Percentiles rank a stretch among this genome's conserved stretches.
phyloP scores from a whole-genome alignment of 1,140 invertebrate genomes.

The Tyrophagus putrescentiae region DNA sequence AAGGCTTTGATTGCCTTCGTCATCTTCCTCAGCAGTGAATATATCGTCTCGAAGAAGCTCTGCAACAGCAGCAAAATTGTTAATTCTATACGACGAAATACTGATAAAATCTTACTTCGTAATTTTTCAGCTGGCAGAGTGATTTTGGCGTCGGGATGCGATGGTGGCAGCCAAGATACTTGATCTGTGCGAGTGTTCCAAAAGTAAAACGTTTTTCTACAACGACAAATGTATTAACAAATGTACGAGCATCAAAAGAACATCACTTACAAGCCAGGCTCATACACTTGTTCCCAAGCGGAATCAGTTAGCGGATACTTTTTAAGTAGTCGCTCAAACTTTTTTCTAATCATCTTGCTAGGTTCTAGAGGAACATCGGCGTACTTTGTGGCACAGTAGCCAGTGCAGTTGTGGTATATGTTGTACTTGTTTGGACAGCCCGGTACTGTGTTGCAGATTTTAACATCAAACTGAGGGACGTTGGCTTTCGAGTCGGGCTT shows the following conservation, averaged over 20 bases:
- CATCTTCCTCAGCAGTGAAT: constrained; percentile 6
- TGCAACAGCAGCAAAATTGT: too few species aligned
- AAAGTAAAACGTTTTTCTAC: constrained; percentile 72
- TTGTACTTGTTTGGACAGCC: constrained; percentile 94
- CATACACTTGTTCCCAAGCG: constrained; percentile 78
- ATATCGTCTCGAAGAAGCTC: background rate
- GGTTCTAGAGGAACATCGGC: constrained; percentile 55
- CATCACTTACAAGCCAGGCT: constrained; percentile 55
- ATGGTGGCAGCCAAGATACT: constrained; percentile 84
- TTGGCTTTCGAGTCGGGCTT: constrained; percentile 13
- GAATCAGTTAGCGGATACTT: constrained; percentile 79
- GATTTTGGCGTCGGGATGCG: constrained; percentile 67
- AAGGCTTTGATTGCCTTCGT: constrained; percentile 29
- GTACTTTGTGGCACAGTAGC: constrained; percentile 77
- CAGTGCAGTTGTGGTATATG: constrained; percentile 78
- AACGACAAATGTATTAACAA: constrained; percentile 23
- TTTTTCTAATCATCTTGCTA: constrained; percentile 51
- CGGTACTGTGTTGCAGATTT: constrained; percentile 34
- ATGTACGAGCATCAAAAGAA: constrained; percentile 9
- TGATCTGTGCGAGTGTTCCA: constrained; percentile 82
- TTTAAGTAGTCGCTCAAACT: constrained; percentile 56
- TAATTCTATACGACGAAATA: background rate
- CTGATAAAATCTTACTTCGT: constrained; percentile 35
- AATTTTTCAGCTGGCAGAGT: constrained; percentile 65
- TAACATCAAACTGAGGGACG: background rate